Conservation (phyloP, 2,797 vertebrate species). For the Pterois miles region DNA sequence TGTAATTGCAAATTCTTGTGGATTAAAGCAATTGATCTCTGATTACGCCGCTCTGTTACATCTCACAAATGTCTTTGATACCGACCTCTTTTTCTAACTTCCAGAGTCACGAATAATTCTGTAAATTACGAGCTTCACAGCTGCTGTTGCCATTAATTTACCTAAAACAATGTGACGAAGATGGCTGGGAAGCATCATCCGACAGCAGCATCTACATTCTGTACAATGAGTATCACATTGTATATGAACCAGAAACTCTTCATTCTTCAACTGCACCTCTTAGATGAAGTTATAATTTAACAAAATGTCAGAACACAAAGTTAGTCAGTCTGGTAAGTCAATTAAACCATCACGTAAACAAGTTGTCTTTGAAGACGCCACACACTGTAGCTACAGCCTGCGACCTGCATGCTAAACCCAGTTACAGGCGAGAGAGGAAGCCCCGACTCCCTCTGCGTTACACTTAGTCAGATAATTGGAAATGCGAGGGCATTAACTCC, state of each 20-base stretch:
- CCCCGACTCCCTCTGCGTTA: conserved; percentile 81
- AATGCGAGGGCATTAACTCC: conserved; percentile 89
- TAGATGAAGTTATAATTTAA: conserved; percentile 35
- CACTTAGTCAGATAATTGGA: conserved; percentile 89
- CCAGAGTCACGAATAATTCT: neutral
- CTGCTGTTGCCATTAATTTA: neutral
- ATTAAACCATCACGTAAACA: conserved; percentile 74
- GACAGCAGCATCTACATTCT: neutral
- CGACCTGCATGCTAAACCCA: conserved; percentile 77
- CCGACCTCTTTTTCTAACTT: neutral
- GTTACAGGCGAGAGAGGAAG: conserved; percentile 77
- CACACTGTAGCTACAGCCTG: conserved; percentile 66
- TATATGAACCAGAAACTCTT: neutral
- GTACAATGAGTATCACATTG: neutral
- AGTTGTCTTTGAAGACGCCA: conserved; percentile 74
- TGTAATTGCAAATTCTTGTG: conserved; percentile 16
- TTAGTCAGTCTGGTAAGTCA: conserved; percentile 65
- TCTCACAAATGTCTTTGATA: conserved; percentile 25
- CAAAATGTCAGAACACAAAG: conserved; percentile 33
- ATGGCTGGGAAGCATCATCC: neutral
- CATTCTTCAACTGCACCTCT: neutral
- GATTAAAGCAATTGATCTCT: conserved; percentile 30
- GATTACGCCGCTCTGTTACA: conserved; percentile 1
- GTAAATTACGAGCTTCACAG: neutral
- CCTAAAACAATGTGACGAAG: neutral